Evolutionary conservation across 2,888 invertebrate species (phyloP).

Genomic region (Ophion ellenae): DNA sequence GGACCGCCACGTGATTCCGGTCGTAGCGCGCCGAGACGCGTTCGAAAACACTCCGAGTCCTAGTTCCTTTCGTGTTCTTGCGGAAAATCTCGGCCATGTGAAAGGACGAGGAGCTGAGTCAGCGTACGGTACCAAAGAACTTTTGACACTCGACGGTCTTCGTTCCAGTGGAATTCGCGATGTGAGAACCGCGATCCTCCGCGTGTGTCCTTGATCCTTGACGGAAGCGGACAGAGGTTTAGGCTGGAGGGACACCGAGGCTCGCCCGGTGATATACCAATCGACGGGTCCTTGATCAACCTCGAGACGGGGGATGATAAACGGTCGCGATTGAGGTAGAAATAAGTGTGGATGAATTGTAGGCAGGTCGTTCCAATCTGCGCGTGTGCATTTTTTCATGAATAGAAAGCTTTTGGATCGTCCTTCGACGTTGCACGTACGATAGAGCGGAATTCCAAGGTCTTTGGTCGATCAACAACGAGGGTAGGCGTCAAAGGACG

Average conservation of each 20-base stretch:
- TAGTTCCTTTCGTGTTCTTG: no score
- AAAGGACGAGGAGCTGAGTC: not conserved
- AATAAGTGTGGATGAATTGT: not conserved
- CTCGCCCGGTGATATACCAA: no score
- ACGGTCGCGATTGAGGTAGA: not conserved
- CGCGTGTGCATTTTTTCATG: not conserved
- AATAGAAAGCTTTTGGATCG: slow-evolving; percentile 16
- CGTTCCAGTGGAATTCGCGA: not conserved
- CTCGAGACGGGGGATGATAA: not conserved
- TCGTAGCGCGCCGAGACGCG: not conserved
- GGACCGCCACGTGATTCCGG: slow-evolving; percentile 45
- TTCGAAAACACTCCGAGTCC: not conserved
- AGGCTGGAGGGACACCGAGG: no score
- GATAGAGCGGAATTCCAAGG: not conserved
- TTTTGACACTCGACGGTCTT: not conserved
- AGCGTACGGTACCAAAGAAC: no score
- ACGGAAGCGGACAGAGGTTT: no score
- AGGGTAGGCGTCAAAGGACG: not conserved
- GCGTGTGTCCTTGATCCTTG: not conserved
- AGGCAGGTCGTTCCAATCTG: not conserved
- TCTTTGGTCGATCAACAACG: not conserved
- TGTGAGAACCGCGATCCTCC: not conserved
- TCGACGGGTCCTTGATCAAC: no score
- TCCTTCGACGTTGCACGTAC: slow-evolving; percentile 19
- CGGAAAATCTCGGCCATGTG: not conserved